Base-by-base conservation (phyloP, 2,797 vertebrate genomes). In the Brachymystax lenok region DNA sequence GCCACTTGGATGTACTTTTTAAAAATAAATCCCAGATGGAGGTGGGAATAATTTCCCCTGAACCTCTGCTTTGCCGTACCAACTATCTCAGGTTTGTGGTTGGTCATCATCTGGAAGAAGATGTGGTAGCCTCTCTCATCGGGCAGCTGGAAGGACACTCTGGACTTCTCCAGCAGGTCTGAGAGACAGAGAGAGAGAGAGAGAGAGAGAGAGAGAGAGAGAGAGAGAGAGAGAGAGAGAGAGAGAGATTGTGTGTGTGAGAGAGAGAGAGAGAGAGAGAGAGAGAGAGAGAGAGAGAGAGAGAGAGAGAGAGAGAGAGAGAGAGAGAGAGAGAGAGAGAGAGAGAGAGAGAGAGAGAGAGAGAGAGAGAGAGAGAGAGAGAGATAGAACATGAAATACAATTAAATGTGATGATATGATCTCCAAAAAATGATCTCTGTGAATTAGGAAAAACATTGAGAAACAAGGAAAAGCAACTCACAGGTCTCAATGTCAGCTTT, bases 71-170 rank as follows among this genome's bases (percentile, higher is more conserved):
- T 68, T 94, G 94, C 1, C 71, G 3, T 79, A 93, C 92, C 93
- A 35, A 93, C 90, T 59, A 93, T 89, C 79, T 94, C 92, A 0
- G 92, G 90, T 81, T 93, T 95, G 87, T 92, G 93, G 21, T 92
- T 94, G 52, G 92, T 94, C 63, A 85, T 92, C 79, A 94, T 54
- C 74, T 94, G 93, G 66, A 93, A 94, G 66, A 94, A 94, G 78
- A 94, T 94, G 79, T 94, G 94, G 71, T 94, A 94, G 73, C 93
- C 94, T 77, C 94, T 93, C 86, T 94, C 94, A 12, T 92, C 92
- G 67, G 93, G 91, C 0, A 94, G 89, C 89, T 94, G 93, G 87
- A 94, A 94, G 84, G 93, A 93, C 66, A 94, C 94, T 73, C 93
- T 90, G 59, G 93, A 94, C 72, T 94, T 94, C 82, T 94, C 94